Base-by-base conservation (phyloP, 2,888 invertebrate species). In the Rhabditoides inermis region DNA sequence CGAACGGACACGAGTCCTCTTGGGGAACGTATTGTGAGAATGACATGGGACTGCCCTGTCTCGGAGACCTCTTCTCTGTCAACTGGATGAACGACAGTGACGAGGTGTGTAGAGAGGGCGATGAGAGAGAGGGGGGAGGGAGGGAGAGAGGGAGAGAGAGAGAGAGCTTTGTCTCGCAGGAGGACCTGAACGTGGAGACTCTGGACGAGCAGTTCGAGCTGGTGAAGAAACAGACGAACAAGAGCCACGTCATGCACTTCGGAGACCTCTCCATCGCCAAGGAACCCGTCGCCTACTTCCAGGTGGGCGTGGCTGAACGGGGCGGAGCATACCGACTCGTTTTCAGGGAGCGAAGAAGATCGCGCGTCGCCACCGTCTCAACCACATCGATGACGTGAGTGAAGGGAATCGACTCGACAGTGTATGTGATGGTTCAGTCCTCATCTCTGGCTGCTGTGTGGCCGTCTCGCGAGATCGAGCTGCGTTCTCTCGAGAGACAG, bases 61-160 rank as follows among this genome's bases (percentile, higher is more conserved):
- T 84, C 5, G 84, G 83, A 10, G 84, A 84, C 74, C 78, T 82
- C 3, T 84, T 83, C 76, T 82, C 82, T 61, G 82, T 83, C 20
- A 82, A 78, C 51, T 84, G 84, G 84, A 82, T 84, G 82, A 79
- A 83, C 67, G 82, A 83, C 70, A 79, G 81, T 30, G 83, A 83
- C 56, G 67, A 72, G 58, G 79, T 79, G 56, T 53, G 37, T 25
- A n/a, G 22, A 10, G 12, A 15, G 12, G 15, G 32, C 32, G 32
- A 32, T 15, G 10, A 22, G 26, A 27, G 30, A 23, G 15, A 12
- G 28, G 44, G 4, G 12, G 10, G 27, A 12, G 18, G 12, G 41
- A 10, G 5, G 28, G 5, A 10, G 1, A 42, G 41, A 2, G 23
- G 20, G 12, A 32, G 32, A 18, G 3, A 47, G 22, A 4, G n/a